Evolutionary conservation across 2,113 vertebrate species (phyloP).

Genomic region (Cichladusa arquata): DNA sequence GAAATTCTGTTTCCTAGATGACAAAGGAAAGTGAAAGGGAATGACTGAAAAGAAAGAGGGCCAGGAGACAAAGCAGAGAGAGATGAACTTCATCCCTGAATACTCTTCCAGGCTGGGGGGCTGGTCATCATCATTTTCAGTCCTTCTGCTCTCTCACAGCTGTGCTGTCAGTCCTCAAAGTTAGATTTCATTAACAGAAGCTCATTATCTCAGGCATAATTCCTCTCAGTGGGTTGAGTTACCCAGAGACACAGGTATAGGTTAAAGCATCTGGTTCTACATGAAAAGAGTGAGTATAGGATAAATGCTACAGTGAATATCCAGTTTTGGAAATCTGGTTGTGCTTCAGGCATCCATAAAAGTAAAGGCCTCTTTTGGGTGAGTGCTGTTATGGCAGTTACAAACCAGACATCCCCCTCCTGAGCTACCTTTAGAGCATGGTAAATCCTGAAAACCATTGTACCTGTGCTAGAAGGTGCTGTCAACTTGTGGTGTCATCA

Average conservation of each 20-base stretch:
- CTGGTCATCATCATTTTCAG: background rate
- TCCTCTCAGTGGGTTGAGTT: background rate
- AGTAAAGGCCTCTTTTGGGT: background rate
- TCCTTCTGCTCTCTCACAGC: background rate
- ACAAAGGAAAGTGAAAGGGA: background rate
- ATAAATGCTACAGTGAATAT: background rate
- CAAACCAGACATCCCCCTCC: background rate
- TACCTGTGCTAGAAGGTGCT: background rate
- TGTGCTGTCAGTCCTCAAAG: background rate
- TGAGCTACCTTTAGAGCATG: background rate
- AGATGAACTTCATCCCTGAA: background rate
- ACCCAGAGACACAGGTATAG: background rate
- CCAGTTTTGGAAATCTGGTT: background rate
- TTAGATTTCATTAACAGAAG: background rate
- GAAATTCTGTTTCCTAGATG: background rate
- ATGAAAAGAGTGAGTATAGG: background rate
- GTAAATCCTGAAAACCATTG: background rate
- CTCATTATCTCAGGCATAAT: background rate
- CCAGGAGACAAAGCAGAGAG: background rate
- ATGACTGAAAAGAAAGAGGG: background rate
- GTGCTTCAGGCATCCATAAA: background rate
- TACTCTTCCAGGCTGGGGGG: background rate
- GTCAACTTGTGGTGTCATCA: background rate
- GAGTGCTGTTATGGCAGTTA: background rate
- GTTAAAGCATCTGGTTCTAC: background rate